Conservation (phyloP, 1,140 invertebrate genomes). For the Drosophila lacertosa region DNA sequence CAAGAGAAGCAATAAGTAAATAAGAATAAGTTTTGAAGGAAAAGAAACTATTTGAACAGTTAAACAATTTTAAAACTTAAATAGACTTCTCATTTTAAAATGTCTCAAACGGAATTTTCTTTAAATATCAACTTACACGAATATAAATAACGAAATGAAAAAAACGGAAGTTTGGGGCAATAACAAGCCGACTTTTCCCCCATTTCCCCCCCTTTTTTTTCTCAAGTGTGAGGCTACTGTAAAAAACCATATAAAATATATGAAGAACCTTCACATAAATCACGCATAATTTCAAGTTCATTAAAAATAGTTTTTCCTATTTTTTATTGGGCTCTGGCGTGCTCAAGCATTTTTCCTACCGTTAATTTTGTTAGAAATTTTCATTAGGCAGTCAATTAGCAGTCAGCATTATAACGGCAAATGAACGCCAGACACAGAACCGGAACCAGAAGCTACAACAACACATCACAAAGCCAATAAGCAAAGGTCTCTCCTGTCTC, state of each 20-base stretch:
- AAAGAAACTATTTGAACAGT: neutral
- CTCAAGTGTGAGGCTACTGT: constrained; percentile 13
- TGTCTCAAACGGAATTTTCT: constrained; percentile 2
- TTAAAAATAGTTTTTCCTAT: constrained; percentile 29
- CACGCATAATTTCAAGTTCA: constrained; percentile 53
- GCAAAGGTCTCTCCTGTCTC: constrained; percentile 27
- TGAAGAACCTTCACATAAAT: constrained; percentile 24
- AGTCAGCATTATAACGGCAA: constrained; percentile 65
- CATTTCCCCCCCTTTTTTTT: neutral
- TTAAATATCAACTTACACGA: neutral
- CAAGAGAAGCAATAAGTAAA: neutral
- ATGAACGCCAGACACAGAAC: constrained; percentile 30
- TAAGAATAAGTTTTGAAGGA: neutral
- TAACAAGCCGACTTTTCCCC: constrained; percentile 15
- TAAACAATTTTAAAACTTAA: neutral
- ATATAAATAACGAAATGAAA: neutral
- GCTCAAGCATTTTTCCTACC: constrained; percentile 56
- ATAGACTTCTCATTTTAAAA: no score
- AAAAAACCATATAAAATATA: constrained; percentile 36
- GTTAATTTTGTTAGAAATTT: constrained; percentile 69
- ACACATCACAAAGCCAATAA: constrained; percentile 62
- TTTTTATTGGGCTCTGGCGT: constrained; percentile 4
- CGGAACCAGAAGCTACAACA: constrained; percentile 67
- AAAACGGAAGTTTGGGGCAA: constrained; percentile 24
- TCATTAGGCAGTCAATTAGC: constrained; percentile 76